Evolutionary conservation across 2,888 invertebrate genomes (phyloP).

Genomic region (Mellilla xanthometata): DNA sequence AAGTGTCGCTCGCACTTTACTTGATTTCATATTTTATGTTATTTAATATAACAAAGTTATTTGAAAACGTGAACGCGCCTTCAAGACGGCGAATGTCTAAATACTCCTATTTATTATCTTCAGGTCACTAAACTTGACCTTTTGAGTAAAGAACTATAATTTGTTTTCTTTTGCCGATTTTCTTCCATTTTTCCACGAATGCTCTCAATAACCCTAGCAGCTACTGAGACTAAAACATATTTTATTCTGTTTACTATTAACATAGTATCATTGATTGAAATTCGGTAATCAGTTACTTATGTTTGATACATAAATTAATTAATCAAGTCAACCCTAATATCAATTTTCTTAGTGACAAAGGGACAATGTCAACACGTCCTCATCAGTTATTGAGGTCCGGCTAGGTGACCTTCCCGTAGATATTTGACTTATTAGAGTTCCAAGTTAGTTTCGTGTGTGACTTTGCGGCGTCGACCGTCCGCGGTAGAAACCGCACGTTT

Average conservation of each 20-base stretch:
- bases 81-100: not conserved
- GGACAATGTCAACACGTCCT: constrained; percentile 5
- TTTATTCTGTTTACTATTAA: no score
- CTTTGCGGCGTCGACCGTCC: constrained; percentile 21
- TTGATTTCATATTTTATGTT: constrained; percentile 10
- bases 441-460: constrained; percentile 33
- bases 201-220: no score
- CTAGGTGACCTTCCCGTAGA: not conserved
- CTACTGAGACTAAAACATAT: no score
- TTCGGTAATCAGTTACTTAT: no score
- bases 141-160: no score
- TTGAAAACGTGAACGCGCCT: not conserved
- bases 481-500: constrained; percentile 49
- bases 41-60: not conserved
- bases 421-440: constrained; percentile 17
- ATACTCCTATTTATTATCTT: no score
- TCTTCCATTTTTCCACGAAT: no score
- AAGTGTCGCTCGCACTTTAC: constrained; percentile 37
- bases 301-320: not conserved
- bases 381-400: not conserved
- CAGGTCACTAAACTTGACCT: no score
- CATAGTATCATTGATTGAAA: no score
- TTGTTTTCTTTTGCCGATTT: no score
- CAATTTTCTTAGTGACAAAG: constrained; percentile 1
- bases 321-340: not conserved